phyloP scores from a whole-genome alignment of 1,140 invertebrate genomes.

The Microplitis demolitor region DNA sequence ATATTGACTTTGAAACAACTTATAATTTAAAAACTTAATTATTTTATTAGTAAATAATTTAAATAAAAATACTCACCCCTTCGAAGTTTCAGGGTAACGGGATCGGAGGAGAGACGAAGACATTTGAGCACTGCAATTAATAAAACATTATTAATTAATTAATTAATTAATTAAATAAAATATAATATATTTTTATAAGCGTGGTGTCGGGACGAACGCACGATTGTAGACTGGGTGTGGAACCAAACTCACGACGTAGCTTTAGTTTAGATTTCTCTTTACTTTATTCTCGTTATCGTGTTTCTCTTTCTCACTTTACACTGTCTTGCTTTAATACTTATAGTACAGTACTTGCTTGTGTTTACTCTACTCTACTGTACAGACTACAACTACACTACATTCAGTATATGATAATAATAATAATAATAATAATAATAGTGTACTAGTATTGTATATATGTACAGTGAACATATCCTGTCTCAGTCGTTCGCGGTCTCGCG shows the following conservation, averaged over 20 bases:
- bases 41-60: not conserved
- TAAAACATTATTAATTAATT: constrained; percentile 34
- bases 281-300: not conserved
- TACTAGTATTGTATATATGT: not conserved
- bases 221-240: constrained; percentile 14
- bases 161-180: not conserved
- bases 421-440: too few relatives aligned
- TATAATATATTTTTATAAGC: not conserved
- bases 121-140: constrained; percentile 87
- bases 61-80: constrained; percentile 71
- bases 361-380: not conserved
- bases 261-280: constrained; percentile 6
- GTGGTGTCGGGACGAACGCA: not conserved
- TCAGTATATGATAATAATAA: too few relatives aligned
- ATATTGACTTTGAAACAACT: too few relatives aligned
- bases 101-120: constrained; percentile 83
- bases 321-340: too few relatives aligned
- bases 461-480: too few relatives aligned
- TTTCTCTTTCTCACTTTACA: not conserved
- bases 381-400: too few relatives aligned
- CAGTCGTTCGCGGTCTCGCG: too few relatives aligned
- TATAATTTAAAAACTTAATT: too few relatives aligned
- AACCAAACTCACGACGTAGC: not conserved
- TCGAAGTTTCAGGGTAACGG: constrained; percentile 85
- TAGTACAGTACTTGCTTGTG: not conserved